Percentiles rank a stretch among this genome's conserved stretches.
These are phyloP conservation scores for Pyrrhia umbra DNA, from an alignment of 2,888 invertebrate species.

Conservation along the genomic window DNA sequence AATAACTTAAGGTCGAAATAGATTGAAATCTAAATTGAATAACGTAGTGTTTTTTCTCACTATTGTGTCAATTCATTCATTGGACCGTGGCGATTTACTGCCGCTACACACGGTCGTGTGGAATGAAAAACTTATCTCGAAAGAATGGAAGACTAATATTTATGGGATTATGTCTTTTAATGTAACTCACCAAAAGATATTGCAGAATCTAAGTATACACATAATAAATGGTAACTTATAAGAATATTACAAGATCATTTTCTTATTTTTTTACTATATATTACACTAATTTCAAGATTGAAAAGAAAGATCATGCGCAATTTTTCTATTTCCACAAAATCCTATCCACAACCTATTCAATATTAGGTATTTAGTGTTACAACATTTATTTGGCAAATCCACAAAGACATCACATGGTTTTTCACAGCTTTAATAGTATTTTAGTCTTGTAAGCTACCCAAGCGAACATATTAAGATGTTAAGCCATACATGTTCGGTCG, in stretches of 20 bases:
- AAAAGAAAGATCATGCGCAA: too few relatives aligned
- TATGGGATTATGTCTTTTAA: neutral
- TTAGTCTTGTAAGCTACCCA: slow-evolving; percentile 11
- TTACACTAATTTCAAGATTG: too few relatives aligned
- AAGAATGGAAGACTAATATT: neutral
- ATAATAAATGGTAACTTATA: neutral
- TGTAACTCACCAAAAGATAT: neutral
- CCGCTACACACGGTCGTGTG: slow-evolving; percentile 61
- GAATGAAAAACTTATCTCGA: slow-evolving; percentile 28
- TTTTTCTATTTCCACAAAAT: too few relatives aligned
- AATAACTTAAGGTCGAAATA: slow-evolving; percentile 73
- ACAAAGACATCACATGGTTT: too few relatives aligned
- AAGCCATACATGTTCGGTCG: slow-evolving; percentile 26
- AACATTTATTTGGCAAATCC: too few relatives aligned
- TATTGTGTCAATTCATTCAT: slow-evolving; percentile 80
- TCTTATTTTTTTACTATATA: neutral
- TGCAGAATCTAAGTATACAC: neutral
- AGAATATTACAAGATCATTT: too few relatives aligned
- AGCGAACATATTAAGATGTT: slow-evolving; percentile 46
- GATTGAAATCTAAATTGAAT: slow-evolving; percentile 81
- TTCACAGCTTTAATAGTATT: too few relatives aligned
- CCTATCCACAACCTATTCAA: too few relatives aligned
- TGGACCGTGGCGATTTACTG: slow-evolving; percentile 64
- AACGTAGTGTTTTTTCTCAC: slow-evolving; percentile 77
- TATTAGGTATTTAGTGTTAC: too few relatives aligned